These are phyloP conservation scores for Atractosteus spatula DNA, from an alignment of 2,113 vertebrate genomes.

Conservation along the genomic window DNA sequence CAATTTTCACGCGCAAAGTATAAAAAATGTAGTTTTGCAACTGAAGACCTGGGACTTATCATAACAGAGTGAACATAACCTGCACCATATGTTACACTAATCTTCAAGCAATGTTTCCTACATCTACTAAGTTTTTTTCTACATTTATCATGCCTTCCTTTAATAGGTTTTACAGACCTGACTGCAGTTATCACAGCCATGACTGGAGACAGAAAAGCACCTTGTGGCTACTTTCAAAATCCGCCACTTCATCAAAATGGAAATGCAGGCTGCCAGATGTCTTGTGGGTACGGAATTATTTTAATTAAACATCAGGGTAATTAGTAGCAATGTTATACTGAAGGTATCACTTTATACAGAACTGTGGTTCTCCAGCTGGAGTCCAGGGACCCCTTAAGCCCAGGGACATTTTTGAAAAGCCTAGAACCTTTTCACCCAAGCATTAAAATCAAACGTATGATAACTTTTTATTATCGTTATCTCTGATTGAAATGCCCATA, in stretches of 20 bases:
- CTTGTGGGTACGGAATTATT: slow-evolving; percentile 8
- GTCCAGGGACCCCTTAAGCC: slow-evolving; percentile 2
- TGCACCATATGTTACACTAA: no score
- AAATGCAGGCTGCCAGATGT: slow-evolving; percentile 9
- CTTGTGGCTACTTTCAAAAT: slow-evolving; percentile 5
- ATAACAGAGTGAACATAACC: no score
- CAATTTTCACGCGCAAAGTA: no score
- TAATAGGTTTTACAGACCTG: no score
- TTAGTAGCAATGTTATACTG: slow-evolving; percentile 9
- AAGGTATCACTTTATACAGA: slow-evolving; percentile 2
- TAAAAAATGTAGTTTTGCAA: no score
- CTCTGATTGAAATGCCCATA: neutral
- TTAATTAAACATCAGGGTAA: slow-evolving; percentile 22
- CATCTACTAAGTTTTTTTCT: no score
- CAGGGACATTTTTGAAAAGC: slow-evolving; percentile 4
- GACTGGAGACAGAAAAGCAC: neutral
- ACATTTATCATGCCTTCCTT: no score
- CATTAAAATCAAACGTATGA: neutral
- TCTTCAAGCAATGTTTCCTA: no score
- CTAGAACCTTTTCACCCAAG: neutral
- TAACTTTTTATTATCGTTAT: neutral
- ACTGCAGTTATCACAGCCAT: no score
- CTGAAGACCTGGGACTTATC: no score
- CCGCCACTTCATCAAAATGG: slow-evolving; percentile 6
- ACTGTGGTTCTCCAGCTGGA: neutral